Evolutionary conservation across 2,888 invertebrate genomes (phyloP), one percentile per base, ranked within the genome.

Genomic region (Tipula confusa): DNA sequence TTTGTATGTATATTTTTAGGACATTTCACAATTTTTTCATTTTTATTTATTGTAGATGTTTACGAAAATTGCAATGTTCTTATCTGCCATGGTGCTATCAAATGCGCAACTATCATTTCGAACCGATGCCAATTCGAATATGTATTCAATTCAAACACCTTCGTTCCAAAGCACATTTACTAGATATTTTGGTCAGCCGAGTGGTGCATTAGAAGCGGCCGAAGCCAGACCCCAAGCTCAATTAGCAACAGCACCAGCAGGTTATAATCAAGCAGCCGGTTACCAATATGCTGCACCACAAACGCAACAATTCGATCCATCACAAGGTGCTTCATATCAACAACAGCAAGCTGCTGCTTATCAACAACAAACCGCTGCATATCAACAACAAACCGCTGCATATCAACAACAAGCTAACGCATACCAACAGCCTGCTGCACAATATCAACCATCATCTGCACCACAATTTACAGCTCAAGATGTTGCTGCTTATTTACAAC

Each of bases 131-230:
- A 88, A 88, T 85, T 86, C 86, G 9, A 89, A 89, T 84, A 89
- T 90, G 18, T 89, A 87, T 80, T 88, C 88, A 5, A 84, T 89
- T 29, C 89, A 89, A 86, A 86, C 89, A n/a, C 89, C 89, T 11
- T 86, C 87, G 15, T 84, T 88, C 84, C 89, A 89, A 85, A 89
- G 89, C 85, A 88, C 87, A 80, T 89, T 89, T 83, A 89, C 89
- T 1, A 86, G 89, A 5, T 88, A 87, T 83, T 89, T 86, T 83
- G 89, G 88, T n/a, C 87, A 87, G 2, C 86, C 86, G 83, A 86
- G 85, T 38, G 85, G 84, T 29, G 84, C 85, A 9, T 84, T 86
- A 81, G 85, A 86, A 18, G 84, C 85, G 15, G 85, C 85, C 24
- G 84, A 83, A 13, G 86, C 86, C 29, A 86, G 84, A 6, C 86